Conservation (phyloP, 2,888 invertebrate species). For the Hypselothyrea guttata region DNA sequence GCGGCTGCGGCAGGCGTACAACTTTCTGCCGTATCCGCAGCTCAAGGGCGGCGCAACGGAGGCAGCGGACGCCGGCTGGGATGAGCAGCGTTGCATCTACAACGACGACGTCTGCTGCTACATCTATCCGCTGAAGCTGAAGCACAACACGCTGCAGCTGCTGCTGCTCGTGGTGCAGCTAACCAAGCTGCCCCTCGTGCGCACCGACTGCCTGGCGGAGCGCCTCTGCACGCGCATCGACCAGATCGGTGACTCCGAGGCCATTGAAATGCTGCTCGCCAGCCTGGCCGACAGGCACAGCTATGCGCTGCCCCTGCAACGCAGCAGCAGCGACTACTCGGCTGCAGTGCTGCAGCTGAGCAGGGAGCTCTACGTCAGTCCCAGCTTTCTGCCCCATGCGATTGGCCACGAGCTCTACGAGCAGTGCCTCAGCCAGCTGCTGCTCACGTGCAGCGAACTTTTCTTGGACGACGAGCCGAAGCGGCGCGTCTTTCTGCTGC, state of each 20-base stretch:
- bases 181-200: slow-evolving; percentile 84
- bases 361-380: slow-evolving; percentile 84
- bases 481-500: slow-evolving; percentile 83
- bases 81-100: slow-evolving; percentile 87
- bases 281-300: slow-evolving; percentile 54
- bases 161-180: slow-evolving; percentile 84
- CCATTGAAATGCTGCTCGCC: slow-evolving; percentile 83
- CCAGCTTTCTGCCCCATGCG: slow-evolving; percentile 84
- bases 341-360: slow-evolving; percentile 78
- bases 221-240: slow-evolving; percentile 79
- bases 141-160: slow-evolving; percentile 85
- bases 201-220: slow-evolving; percentile 82
- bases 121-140: slow-evolving; percentile 86
- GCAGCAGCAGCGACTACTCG: slow-evolving; percentile 49
- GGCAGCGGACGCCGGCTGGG: slow-evolving; percentile 81
- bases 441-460: slow-evolving; percentile 82
- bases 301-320: slow-evolving; percentile 40
- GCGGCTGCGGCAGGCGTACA: slow-evolving; percentile 87
- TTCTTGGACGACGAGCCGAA: slow-evolving; percentile 81
- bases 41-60: background rate
- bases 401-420: slow-evolving; percentile 86
- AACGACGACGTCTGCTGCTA: slow-evolving; percentile 86
- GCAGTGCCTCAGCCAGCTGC: slow-evolving; percentile 83
- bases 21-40: slow-evolving; percentile 85
- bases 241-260: slow-evolving; percentile 81